phyloP scores from a whole-genome alignment of 1,140 invertebrate genomes.

The Aricia agestis region DNA sequence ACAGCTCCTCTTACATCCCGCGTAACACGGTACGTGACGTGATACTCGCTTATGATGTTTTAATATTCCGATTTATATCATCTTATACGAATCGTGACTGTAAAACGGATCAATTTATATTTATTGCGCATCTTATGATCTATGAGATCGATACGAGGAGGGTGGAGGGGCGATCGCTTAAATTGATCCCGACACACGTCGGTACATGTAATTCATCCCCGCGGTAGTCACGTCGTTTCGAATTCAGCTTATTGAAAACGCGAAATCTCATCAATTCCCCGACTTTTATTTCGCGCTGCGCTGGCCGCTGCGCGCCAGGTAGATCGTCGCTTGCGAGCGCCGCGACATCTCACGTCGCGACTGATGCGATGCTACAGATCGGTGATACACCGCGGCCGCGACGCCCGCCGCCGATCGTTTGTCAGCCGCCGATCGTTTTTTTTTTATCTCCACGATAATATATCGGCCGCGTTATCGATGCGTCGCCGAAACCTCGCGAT shows the following conservation, averaged over 20 bases:
- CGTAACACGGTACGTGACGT: not conserved
- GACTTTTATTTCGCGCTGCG: not conserved
- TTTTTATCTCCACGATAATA: not conserved
- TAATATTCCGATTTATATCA: slow-evolving; percentile 1
- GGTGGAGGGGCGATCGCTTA: not conserved
- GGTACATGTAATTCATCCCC: not conserved
- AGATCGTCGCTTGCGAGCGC: not conserved
- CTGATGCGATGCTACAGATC: not conserved
- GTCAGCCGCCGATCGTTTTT: not conserved
- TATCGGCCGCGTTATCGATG: slow-evolving; percentile 4
- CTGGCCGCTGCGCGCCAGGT: not conserved
- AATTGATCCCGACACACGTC: not conserved
- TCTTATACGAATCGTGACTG: not conserved
- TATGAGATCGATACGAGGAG: not conserved
- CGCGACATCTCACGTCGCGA: not conserved
- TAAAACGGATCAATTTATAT: not conserved
- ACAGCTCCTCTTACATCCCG: not conserved
- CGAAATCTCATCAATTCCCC: not conserved
- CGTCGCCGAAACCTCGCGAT: slow-evolving; percentile 5
- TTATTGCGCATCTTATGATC: not conserved
- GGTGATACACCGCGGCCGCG: no score
- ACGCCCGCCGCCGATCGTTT: not conserved
- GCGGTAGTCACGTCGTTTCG: not conserved
- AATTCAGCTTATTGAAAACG: not conserved
- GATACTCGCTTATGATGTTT: not conserved